Conservation (phyloP, 2,113 vertebrate species). For the Megaceryle torquata region DNA sequence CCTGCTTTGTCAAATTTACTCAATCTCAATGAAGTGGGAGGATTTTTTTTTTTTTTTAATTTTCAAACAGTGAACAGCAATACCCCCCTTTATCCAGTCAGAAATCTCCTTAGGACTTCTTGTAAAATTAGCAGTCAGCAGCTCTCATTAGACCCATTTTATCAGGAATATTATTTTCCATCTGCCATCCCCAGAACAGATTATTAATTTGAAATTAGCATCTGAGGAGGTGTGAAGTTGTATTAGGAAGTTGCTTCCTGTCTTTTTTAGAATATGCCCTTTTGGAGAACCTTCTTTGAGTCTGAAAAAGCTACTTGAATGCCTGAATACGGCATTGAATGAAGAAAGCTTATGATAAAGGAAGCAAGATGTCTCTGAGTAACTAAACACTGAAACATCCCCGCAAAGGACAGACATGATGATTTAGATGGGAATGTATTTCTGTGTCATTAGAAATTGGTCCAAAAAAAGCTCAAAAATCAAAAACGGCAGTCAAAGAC, state of each 20-base stretch:
- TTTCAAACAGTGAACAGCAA: not conserved
- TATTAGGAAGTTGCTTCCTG: not conserved
- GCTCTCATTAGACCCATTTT: slow-evolving; percentile 15
- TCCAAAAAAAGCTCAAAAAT: not conserved
- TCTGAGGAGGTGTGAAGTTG: slow-evolving; percentile 2
- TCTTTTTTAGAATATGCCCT: not conserved
- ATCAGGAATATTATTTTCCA: slow-evolving; percentile 23
- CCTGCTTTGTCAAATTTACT: not conserved
- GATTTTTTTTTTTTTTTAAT: not conserved
- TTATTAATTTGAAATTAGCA: slow-evolving; percentile 30
- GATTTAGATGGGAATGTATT: not conserved
- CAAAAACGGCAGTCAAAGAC: not conserved
- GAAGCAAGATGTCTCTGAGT: not conserved
- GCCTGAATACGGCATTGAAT: not conserved
- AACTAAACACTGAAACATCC: not conserved
- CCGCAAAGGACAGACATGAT: not conserved
- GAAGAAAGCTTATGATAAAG: not conserved
- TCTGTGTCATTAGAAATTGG: not conserved
- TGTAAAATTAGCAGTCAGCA: slow-evolving; percentile 5
- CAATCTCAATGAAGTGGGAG: not conserved
- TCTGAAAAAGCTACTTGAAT: not conserved
- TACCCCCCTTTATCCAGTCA: not conserved
- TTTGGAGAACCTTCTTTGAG: not conserved
- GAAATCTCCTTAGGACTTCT: not conserved
- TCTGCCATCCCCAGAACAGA: slow-evolving; percentile 21